Evolutionary conservation across 1,140 invertebrate genomes (phyloP).

Genomic region (Chionoecetes opilio): DNA sequence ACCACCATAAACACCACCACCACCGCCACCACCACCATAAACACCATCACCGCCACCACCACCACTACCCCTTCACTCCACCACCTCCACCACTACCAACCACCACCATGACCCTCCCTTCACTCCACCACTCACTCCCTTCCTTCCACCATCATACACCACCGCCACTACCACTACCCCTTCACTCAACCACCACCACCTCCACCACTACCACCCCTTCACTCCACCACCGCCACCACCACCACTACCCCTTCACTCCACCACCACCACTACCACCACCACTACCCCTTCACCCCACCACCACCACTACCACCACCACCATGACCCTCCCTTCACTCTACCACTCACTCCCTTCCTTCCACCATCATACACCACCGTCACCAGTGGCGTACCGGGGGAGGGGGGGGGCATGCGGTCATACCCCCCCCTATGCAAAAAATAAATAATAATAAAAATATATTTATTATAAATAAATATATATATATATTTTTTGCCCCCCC

Average conservation of each 20-base stretch:
- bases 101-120: neutral
- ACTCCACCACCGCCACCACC: neutral
- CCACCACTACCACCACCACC: neutral
- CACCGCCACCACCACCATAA: neutral
- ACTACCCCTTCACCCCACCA: neutral
- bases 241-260: neutral
- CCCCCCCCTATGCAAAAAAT: no score
- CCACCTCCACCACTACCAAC: neutral
- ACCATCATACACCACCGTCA: no score
- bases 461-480: no score
- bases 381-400: no score
- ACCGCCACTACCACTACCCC: neutral
- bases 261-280: neutral
- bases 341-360: neutral
- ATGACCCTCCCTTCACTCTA: neutral
- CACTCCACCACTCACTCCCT: neutral
- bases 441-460: no score
- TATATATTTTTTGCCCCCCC: no score
- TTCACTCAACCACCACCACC: neutral
- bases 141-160: neutral
- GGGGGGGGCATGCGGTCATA: no score
- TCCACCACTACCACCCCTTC: neutral
- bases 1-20: neutral
- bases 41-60: neutral
- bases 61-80: neutral